Evolutionary conservation across 2,888 invertebrate species (phyloP).

Genomic region (Nipponacmea schrenckii): DNA sequence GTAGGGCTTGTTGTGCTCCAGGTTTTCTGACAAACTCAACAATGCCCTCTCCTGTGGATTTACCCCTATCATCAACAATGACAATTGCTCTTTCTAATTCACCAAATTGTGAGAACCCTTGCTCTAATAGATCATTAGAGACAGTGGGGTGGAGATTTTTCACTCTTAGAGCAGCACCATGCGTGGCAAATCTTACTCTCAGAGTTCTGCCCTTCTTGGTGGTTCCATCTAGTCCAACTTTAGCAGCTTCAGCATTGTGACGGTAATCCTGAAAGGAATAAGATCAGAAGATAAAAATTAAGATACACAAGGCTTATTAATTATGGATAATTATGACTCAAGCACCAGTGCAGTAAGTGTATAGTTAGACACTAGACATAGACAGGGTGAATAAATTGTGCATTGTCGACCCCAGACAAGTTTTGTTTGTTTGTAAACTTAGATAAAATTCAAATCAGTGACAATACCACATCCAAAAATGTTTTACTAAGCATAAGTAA

Average conservation of each 20-base stretch:
- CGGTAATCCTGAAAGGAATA: conserved; percentile 81
- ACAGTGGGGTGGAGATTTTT: conserved; percentile 92
- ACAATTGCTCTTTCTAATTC: conserved; percentile 89
- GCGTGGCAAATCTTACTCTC: conserved; percentile 93
- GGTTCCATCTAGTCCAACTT: conserved; percentile 90
- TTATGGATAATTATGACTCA: too few relatives aligned
- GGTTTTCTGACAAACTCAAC: conserved; percentile 96
- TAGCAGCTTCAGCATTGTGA: conserved; percentile 74
- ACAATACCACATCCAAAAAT: too few relatives aligned
- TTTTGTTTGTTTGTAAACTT: too few relatives aligned
- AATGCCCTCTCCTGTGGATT: conserved; percentile 94
- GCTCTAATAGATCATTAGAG: conserved; percentile 92
- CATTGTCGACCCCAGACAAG: too few relatives aligned
- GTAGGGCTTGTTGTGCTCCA: conserved; percentile 86
- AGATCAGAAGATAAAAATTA: conserved; percentile 5
- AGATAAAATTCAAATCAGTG: too few relatives aligned
- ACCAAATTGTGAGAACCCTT: conserved; percentile 72
- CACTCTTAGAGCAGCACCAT: conserved; percentile 90
- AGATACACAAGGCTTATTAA: too few relatives aligned
- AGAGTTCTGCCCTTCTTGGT: conserved; percentile 85
- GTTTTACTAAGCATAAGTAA: too few relatives aligned
- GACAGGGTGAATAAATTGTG: too few relatives aligned
- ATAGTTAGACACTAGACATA: too few relatives aligned
- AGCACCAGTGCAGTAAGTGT: too few relatives aligned
- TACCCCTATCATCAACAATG: conserved; percentile 94